phyloP scores from a whole-genome alignment of 1,140 invertebrate genomes.

The Eubasilissa regina region DNA sequence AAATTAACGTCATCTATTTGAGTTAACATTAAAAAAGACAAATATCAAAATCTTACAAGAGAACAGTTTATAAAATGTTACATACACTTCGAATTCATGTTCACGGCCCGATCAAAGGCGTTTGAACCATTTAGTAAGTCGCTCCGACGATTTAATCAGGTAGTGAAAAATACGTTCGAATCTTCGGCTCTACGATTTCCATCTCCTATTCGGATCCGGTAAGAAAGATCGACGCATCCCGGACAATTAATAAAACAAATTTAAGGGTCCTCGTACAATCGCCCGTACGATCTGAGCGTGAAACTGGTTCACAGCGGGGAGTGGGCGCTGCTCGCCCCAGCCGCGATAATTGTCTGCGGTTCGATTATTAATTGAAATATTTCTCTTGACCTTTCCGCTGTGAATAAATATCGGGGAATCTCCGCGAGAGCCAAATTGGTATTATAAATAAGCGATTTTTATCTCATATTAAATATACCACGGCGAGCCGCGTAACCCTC shows the following conservation, averaged over 20 bases:
- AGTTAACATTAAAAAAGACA: too few species aligned
- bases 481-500: neutral
- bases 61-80: too few species aligned
- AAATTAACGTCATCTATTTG: too few species aligned
- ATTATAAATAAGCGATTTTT: conserved; percentile 57
- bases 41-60: too few species aligned
- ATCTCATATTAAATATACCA: conserved; percentile 44
- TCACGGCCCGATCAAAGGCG: neutral
- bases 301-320: conserved; percentile 53
- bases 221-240: neutral
- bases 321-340: neutral
- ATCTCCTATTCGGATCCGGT: conserved; percentile 9
- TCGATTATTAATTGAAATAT: conserved; percentile 54
- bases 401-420: conserved; percentile 27
- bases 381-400: conserved; percentile 27
- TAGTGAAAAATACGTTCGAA: neutral
- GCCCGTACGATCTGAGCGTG: neutral
- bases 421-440: conserved; percentile 45
- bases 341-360: conserved; percentile 49
- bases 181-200: neutral
- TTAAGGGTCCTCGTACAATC: neutral
- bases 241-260: conserved; percentile 23
- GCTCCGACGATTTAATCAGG: neutral
- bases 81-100: too few species aligned
- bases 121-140: neutral